Percentiles rank a stretch among this genome's conserved stretches.
These are phyloP conservation scores for Netelia fuscicornis DNA, from an alignment of 2,888 invertebrate species.

Conservation along the genomic window DNA sequence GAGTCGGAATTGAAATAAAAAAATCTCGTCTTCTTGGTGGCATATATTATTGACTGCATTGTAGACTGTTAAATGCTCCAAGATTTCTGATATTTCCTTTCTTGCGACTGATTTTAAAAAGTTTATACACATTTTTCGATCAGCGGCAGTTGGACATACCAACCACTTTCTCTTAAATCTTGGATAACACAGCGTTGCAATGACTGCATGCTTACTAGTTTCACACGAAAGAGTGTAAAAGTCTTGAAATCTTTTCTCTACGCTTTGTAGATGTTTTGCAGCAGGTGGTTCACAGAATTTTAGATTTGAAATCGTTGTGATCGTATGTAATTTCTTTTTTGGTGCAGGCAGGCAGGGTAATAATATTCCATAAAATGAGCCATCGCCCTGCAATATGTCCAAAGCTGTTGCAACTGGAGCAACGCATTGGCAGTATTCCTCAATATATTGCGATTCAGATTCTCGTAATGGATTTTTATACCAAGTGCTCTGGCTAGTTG, in stretches of 20 bases:
- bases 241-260: neutral
- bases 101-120: neutral
- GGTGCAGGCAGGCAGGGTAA: neutral
- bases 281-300: neutral
- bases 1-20: too few species aligned
- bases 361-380: neutral
- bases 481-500: neutral
- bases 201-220: neutral
- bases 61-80: neutral
- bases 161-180: neutral
- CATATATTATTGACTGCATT: too few species aligned
- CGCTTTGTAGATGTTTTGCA: neutral
- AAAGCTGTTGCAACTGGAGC: neutral
- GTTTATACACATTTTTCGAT: neutral
- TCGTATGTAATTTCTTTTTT: neutral
- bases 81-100: neutral
- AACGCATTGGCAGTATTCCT: neutral
- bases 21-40: too few species aligned
- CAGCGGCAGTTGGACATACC: neutral
- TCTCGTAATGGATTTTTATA: neutral
- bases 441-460: neutral
- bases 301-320: neutral
- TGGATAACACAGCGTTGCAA: neutral
- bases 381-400: constrained; percentile 5
- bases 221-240: neutral